A percentile compares a stretch with the other conserved stretches of the same genome.
phyloP scores from a whole-genome alignment of 2,797 vertebrate species.

The Masticophis lateralis region DNA sequence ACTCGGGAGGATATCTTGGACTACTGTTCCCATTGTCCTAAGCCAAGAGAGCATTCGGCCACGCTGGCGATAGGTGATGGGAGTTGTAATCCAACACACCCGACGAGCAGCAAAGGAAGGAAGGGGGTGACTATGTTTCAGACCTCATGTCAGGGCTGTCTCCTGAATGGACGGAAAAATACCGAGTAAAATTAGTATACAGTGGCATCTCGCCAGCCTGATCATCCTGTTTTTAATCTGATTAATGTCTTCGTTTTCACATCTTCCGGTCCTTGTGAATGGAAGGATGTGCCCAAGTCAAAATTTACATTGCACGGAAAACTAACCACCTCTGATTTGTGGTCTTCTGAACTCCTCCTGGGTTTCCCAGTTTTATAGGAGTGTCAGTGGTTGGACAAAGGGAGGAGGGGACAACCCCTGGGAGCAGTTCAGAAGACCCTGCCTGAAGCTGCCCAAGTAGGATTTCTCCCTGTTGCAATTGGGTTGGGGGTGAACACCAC shows the following conservation, averaged over 20 bases:
- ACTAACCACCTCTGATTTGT: neutral
- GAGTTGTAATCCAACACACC: neutral
- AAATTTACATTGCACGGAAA: neutral
- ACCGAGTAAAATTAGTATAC: neutral
- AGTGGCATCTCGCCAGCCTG: neutral
- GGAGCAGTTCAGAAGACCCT: neutral
- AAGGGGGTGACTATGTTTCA: neutral
- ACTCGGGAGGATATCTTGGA: neutral
- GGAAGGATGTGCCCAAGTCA: neutral
- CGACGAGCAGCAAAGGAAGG: neutral
- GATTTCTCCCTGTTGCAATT: neutral
- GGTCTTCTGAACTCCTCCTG: neutral
- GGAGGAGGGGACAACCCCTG: neutral
- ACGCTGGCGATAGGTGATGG: neutral
- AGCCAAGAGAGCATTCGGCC: neutral
- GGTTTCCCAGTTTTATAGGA: neutral
- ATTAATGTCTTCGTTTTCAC: neutral
- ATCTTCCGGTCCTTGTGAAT: neutral
- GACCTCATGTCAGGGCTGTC: neutral
- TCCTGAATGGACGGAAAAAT: neutral
- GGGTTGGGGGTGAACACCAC: neutral
- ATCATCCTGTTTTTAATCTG: neutral
- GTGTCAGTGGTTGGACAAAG: neutral
- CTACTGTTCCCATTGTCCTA: neutral
- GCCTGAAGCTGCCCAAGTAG: neutral